Percentiles rank a stretch among this genome's conserved stretches.
phyloP scores from a whole-genome alignment of 2,888 invertebrate genomes.

The Heliconius erato region DNA sequence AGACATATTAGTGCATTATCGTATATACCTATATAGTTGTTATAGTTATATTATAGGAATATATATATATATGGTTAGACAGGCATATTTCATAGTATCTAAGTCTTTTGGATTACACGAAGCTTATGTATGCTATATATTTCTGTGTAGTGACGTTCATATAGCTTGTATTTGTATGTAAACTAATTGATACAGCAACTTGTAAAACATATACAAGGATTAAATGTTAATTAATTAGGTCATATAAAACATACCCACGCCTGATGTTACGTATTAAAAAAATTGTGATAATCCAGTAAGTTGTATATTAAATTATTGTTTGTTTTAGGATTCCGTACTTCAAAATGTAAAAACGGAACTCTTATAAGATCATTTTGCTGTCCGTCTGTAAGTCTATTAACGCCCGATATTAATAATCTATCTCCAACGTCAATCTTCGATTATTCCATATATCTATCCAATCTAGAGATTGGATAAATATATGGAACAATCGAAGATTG shows the following conservation, averaged over 20 bases:
- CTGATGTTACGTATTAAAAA: not conserved
- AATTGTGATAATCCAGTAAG: not conserved
- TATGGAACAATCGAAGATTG: too few relatives aligned
- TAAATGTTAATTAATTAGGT: not conserved
- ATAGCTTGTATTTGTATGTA: constrained; percentile 6
- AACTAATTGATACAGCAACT: constrained; percentile 14
- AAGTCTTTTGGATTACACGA: constrained; percentile 41
- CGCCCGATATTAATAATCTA: too few relatives aligned
- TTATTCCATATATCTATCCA: too few relatives aligned
- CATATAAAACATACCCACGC: not conserved
- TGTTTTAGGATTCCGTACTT: too few relatives aligned
- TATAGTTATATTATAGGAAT: too few relatives aligned
- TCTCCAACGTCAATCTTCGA: too few relatives aligned
- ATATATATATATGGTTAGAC: constrained; percentile 16
- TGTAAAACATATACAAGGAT: constrained; percentile 18
- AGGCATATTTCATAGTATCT: constrained; percentile 42
- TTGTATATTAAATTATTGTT: too few relatives aligned
- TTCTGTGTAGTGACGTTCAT: constrained; percentile 21
- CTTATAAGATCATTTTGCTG: not conserved
- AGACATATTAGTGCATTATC: constrained; percentile 60
- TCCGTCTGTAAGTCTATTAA: too few relatives aligned
- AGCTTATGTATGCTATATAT: constrained; percentile 39
- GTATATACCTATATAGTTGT: constrained; percentile 30
- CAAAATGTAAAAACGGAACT: too few relatives aligned
- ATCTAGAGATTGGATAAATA: too few relatives aligned